Evolutionary conservation across 2,797 vertebrate genomes (phyloP).

Genomic region (Leucoraja ocellata): DNA sequence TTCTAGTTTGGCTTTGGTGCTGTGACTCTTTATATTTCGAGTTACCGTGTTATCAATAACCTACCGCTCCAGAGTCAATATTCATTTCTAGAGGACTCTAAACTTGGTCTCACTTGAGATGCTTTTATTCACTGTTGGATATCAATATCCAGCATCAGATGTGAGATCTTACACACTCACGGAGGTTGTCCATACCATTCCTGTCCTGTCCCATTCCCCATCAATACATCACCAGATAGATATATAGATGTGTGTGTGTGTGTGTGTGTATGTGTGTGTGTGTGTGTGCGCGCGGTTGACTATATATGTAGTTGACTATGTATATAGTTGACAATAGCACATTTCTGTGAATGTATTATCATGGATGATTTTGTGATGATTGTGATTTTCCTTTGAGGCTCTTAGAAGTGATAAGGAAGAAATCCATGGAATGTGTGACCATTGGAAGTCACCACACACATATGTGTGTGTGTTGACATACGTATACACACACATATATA

Average conservation of each 20-base stretch:
- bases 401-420: not conserved
- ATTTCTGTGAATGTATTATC: not conserved
- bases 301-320: too few species aligned
- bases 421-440: not conserved
- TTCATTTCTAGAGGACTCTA: not conserved
- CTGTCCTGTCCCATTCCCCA: not conserved
- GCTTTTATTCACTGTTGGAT: not conserved
- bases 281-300: too few species aligned
- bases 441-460: not conserved
- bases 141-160: not conserved
- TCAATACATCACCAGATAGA: too few species aligned
- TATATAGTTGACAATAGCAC: not conserved
- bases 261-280: too few species aligned
- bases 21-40: too few species aligned
- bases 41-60: not conserved
- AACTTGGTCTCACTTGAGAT: not conserved
- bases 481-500: not conserved
- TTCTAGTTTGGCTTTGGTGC: not conserved
- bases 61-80: not conserved
- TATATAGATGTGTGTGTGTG: too few species aligned
- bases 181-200: not conserved
- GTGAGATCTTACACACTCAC: not conserved
- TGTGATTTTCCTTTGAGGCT: not conserved
- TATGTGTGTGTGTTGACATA: not conserved
- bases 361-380: not conserved